Evolutionary conservation across 2,113 vertebrate genomes (phyloP).

Genomic region (Phasianus colchicus): DNA sequence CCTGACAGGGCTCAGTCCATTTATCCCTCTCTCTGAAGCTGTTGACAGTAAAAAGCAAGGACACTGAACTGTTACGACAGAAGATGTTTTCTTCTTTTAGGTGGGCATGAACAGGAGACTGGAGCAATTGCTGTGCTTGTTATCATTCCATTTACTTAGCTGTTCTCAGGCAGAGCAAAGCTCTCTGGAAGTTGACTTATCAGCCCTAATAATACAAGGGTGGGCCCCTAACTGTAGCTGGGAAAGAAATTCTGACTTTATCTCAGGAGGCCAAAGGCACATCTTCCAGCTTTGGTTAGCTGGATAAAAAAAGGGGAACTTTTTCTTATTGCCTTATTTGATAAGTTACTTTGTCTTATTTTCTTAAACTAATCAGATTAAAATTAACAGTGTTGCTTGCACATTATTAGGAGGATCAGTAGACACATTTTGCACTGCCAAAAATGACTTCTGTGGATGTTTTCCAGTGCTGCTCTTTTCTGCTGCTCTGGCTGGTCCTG

Average conservation of each 20-base stretch:
- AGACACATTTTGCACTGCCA: neutral
- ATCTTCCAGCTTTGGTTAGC: neutral
- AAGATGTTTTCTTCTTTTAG: slow-evolving; percentile 16
- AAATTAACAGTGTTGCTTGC: neutral
- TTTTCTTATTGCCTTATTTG: neutral
- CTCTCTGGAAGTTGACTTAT: neutral
- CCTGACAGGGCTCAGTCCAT: slow-evolving; percentile 58
- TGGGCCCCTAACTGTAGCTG: neutral
- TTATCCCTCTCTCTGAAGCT: slow-evolving; percentile 43
- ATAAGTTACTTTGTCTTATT: neutral
- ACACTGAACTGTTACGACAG: neutral
- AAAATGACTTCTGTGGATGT: neutral
- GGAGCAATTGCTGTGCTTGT: neutral
- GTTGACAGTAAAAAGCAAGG: slow-evolving; percentile 43
- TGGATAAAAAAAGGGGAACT: neutral
- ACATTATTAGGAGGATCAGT: neutral
- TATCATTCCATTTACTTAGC: neutral
- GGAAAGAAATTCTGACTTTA: neutral
- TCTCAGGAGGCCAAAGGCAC: neutral
- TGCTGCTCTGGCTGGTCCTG: neutral
- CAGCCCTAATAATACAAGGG: neutral
- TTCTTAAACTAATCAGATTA: neutral
- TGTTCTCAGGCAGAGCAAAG: neutral
- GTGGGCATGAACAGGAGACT: neutral
- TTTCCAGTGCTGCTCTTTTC: neutral